Evolutionary conservation across 1,140 invertebrate species (phyloP), one percentile per base, ranked within the genome.

Genomic region (Procambarus virginalis): DNA sequence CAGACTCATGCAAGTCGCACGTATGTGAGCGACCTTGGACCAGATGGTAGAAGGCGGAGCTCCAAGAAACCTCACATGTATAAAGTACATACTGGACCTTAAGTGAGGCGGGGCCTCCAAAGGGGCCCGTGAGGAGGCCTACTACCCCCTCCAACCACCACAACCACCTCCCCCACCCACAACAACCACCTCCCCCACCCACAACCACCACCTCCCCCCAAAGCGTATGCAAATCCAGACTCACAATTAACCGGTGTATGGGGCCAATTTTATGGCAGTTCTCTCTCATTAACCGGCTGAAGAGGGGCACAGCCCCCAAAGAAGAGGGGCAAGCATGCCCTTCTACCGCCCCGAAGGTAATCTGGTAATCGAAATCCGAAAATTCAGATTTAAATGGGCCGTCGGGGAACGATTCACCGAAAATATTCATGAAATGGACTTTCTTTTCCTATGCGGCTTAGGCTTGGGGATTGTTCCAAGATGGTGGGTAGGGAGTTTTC

Each of bases 381-480:
- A 86, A 86, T 79, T 86, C 85, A 86, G 85, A 86, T 86, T 86
- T 86, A 86, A 86, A 86, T 68, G 75, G 77, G 12, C 48, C 85
- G 22, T 58, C 14, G 45, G 85, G 77, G 85, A 78, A 55, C 20
- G 85, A 86, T 86, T 34, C 45, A 49, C 58, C 58, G 85, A 68
- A 86, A 86, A 86, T 86, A 86, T 86, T 86, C 85, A 86, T 86
- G 85, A 80, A 79, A 80, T 80, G 78, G 78, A 80, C 78, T 49
- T 78, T 78, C 46, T 55, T 78, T 78, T 55, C 77, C 48, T 55
- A 6, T 49, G 14, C 5, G 4, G 8, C n/a, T 12, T 22, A 55
- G 68, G 76, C 22, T 8, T 22, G 10, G 55, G 55, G 20, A 86
- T 60, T 60, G 76, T 49, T 20, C 22, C 8, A 51, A 46, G 55